phyloP scores from a whole-genome alignment of 1,140 invertebrate species.

The Rhyacophila brunnea region DNA sequence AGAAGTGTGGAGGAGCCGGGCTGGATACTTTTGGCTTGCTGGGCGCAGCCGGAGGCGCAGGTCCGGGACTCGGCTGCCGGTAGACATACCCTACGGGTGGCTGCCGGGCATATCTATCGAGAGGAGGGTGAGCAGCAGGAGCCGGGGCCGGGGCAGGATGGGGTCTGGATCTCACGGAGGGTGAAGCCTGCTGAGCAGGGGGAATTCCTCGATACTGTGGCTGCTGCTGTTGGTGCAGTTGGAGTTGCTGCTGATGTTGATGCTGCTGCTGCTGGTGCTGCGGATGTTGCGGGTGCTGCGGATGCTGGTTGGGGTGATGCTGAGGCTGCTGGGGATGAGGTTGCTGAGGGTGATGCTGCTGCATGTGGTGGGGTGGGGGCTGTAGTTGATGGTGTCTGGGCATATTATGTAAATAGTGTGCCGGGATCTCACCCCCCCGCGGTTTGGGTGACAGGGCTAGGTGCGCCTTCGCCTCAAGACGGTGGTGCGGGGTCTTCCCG shows the following conservation, averaged over 20 bases:
- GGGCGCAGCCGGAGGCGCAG: conserved; percentile 48
- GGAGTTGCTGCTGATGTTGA: conserved; percentile 50
- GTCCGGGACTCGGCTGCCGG: conserved; percentile 34
- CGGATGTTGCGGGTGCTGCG: conserved; percentile 58
- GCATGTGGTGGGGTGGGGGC: conserved; percentile 38
- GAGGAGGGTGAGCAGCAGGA: background rate
- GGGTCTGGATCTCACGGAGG: too few relatives aligned
- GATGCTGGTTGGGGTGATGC: conserved; percentile 12
- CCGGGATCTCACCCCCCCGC: conserved; percentile 55
- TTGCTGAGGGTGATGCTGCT: conserved; percentile 39
- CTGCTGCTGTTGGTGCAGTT: conserved; percentile 39
- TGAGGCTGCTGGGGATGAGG: conserved; percentile 46
- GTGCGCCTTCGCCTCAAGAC: conserved; percentile 58
- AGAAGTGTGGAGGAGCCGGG: conserved; percentile 76
- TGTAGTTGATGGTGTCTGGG: conserved; percentile 38
- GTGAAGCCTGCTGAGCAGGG: too few relatives aligned
- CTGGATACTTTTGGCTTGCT: conserved; percentile 75
- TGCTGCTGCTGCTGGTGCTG: conserved; percentile 44
- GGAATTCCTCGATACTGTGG: conserved; percentile 37
- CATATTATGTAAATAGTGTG: conserved; percentile 56
- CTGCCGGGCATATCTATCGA: conserved; percentile 8
- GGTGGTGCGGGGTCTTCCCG: conserved; percentile 55
- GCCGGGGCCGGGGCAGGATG: background rate
- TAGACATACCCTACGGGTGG: conserved; percentile 16
- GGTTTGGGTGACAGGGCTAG: conserved; percentile 63